Percentiles rank a stretch among this genome's conserved stretches.
These are phyloP conservation scores for Argopecten irradians DNA, from an alignment of 1,140 invertebrate genomes.

Conservation along the genomic window DNA sequence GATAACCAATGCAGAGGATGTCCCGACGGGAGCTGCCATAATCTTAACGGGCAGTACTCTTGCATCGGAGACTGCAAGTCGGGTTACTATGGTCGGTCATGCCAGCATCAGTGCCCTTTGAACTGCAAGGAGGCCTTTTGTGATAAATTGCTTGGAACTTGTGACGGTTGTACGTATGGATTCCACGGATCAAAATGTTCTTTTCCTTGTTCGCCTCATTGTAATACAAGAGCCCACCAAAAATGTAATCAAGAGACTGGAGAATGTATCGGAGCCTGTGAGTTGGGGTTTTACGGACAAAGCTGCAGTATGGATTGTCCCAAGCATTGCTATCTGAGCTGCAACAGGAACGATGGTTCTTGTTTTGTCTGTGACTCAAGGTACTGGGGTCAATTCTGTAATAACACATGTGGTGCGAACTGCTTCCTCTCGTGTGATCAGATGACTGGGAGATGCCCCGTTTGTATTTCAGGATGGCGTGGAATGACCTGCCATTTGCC, in stretches of 20 bases:
- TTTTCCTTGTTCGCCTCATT: background rate
- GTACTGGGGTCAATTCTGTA: slow-evolving; percentile 24
- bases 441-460: background rate
- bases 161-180: background rate
- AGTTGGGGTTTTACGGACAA: slow-evolving; percentile 1
- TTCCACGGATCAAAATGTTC: background rate
- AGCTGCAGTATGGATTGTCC: slow-evolving; percentile 18
- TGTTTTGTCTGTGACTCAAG: slow-evolving; percentile 25
- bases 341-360: background rate
- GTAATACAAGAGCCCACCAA: background rate
- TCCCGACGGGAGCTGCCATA: background rate
- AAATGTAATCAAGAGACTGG: slow-evolving; percentile 24
- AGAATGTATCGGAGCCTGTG: slow-evolving; percentile 8
- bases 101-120: background rate
- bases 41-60: background rate
- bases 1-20: background rate
- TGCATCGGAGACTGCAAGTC: background rate
- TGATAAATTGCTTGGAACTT: background rate
- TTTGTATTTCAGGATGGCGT: slow-evolving; percentile 18
- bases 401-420: background rate
- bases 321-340: background rate
- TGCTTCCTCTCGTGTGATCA: background rate
- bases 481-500: background rate
- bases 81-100: background rate
- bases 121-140: background rate